Evolutionary conservation across 2,888 invertebrate species (phyloP).

Genomic region (Orthosia incerta): DNA sequence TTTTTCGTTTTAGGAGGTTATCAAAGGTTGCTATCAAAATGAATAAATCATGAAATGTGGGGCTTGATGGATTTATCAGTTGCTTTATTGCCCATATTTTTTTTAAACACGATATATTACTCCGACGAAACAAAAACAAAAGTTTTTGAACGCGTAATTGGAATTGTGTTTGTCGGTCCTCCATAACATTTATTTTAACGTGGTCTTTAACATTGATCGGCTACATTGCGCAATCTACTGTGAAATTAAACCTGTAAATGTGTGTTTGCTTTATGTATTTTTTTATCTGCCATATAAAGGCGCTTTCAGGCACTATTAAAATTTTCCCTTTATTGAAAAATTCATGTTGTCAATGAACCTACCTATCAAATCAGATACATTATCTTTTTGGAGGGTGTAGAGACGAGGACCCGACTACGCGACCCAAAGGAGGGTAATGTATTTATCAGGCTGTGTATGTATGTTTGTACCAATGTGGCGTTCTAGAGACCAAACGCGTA

Average conservation of each 20-base stretch:
- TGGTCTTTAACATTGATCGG: constrained; percentile 58
- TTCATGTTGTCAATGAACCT: neutral
- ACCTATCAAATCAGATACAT: constrained; percentile 19
- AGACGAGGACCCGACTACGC: neutral
- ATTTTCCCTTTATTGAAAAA: constrained; percentile 32
- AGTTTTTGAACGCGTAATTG: constrained; percentile 40
- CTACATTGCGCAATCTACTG: constrained; percentile 64
- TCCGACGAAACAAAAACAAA: constrained; percentile 34
- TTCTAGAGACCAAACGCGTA: too few relatives aligned
- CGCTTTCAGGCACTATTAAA: constrained; percentile 18
- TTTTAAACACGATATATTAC: constrained; percentile 15
- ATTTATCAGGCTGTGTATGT: too few relatives aligned
- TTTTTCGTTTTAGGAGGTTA: constrained; percentile 16
- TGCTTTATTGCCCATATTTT: constrained; percentile 21
- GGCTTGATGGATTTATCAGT: constrained; percentile 15
- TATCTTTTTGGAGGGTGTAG: neutral
- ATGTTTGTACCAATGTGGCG: too few relatives aligned
- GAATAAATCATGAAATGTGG: constrained; percentile 10
- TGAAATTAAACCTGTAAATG: constrained; percentile 64
- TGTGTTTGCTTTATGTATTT: constrained; percentile 51
- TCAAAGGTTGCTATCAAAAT: constrained; percentile 28
- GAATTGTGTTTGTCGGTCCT: constrained; percentile 46
- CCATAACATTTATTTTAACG: constrained; percentile 61
- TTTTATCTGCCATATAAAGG: constrained; percentile 44
- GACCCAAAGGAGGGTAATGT: too few relatives aligned